Percentiles rank a stretch among this genome's conserved stretches.
Evolutionary conservation across 2,797 vertebrate species (phyloP).

Genomic region (Phoxinus dragarum): DNA sequence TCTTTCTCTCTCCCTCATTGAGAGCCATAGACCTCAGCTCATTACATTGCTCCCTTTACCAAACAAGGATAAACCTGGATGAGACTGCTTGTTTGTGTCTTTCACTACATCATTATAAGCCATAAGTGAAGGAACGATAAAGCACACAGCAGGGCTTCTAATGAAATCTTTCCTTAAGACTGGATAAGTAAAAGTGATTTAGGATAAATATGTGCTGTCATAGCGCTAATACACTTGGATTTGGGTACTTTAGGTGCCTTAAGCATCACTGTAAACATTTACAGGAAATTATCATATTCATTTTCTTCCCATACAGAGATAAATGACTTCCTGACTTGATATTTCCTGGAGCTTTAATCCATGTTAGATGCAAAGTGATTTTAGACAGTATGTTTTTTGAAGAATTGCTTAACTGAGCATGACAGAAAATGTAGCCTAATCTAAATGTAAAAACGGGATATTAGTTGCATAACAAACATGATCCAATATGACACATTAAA

Average conservation of each 20-base stretch:
- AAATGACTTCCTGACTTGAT: conserved; percentile 18
- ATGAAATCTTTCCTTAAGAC: not conserved
- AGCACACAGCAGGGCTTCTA: not conserved
- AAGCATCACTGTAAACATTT: conserved; percentile 40
- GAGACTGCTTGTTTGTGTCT: conserved; percentile 24
- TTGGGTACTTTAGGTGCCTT: not conserved
- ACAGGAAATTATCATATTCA: conserved; percentile 30
- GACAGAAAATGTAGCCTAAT: not conserved
- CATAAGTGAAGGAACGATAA: not conserved
- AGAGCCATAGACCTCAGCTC: not conserved
- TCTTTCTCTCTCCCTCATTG: not conserved
- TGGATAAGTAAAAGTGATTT: conserved; percentile 3
- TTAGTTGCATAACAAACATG: not conserved
- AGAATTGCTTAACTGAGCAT: not conserved
- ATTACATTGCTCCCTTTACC: not conserved
- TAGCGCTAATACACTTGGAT: conserved; percentile 6
- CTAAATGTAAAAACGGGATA: not conserved
- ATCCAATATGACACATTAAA: not conserved
- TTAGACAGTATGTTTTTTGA: not conserved
- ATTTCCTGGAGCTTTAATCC: not conserved
- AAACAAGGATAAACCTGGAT: not conserved
- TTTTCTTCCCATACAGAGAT: not conserved
- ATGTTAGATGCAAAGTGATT: not conserved
- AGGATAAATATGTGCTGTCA: not conserved
- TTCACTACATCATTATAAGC: not conserved